Conservation (phyloP, 2,888 invertebrate genomes). For the Drosophila melanosoma region DNA sequence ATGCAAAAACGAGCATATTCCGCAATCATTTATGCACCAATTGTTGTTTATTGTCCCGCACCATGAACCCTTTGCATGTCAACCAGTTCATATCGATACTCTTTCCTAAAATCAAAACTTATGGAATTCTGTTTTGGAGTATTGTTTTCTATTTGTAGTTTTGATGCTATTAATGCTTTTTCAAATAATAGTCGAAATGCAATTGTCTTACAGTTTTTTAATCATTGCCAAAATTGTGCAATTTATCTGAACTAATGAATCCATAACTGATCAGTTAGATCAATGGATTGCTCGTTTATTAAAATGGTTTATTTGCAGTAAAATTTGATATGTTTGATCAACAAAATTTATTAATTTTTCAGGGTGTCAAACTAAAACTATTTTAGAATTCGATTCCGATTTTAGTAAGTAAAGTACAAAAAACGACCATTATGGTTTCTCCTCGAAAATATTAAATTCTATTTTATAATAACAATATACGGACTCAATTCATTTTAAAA, state of each 20-base stretch:
- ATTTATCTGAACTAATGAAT: background rate
- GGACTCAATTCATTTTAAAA: too few species aligned
- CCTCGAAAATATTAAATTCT: background rate
- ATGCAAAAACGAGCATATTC: constrained; percentile 59
- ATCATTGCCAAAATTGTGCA: background rate
- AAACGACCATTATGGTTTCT: background rate
- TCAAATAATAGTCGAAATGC: background rate
- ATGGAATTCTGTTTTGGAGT: background rate
- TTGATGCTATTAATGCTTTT: background rate
- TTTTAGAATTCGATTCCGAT: background rate
- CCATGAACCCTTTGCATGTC: constrained; percentile 19
- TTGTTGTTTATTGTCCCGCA: constrained; percentile 58
- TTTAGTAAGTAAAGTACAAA: background rate
- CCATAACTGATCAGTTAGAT: background rate
- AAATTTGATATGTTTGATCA: background rate
- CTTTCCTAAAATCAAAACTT: background rate
- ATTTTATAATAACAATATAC: background rate
- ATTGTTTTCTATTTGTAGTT: background rate
- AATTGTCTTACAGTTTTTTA: background rate
- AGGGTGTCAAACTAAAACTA: background rate
- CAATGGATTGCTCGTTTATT: too few species aligned
- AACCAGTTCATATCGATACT: constrained; percentile 1
- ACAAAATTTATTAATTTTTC: background rate
- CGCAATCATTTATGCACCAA: constrained; percentile 62
- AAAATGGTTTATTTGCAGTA: background rate